Base-by-base conservation (phyloP, 2,797 vertebrate species). In the Enteromius radiatus region DNA sequence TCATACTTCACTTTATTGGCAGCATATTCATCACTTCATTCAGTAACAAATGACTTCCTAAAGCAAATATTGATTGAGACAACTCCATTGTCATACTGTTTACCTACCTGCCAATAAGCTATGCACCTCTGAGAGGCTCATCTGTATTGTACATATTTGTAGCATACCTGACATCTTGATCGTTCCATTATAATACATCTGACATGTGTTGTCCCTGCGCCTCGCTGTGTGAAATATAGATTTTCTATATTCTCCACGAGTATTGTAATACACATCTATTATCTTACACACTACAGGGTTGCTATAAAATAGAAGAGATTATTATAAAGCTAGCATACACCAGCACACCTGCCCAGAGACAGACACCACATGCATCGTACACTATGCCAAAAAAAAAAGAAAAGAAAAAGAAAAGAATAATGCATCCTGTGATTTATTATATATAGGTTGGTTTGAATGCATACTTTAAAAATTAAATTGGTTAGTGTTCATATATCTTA, bases 401-500 rank as follows among this genome's bases (percentile, higher is more conserved):
- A 23, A 38, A 76, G 43, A 28, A 4, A 76, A 63, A 10, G 9
- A 41, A 21, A 31, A 28, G 4, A 43, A 61, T 12, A 76, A 45
- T 21, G 28, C 74, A 43, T 21, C 23, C 10, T 43, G 74, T 31
- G 17, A 45, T 63, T 43, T 61, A 31, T 63, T 63, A 76, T 17
- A 43, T 28, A 38, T 76, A n/a, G 8, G n/a, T 74, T 14, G 28
- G 38, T 61, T 23, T 23, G 49, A 33, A 76, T 76, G 54, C 36
- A 31, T 7, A 28, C 28, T 63, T 17, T 59, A 2, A 59, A 56
- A 75, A 41, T 56, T 3, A 41, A 41, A 41, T 14, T 41, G 21
- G 31, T 75, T 75, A 56, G 33, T 21, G 19, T 12, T 38, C 4
- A 43, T 33, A 98, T 97, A 97, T 98, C 95, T 96, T 95, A 95